Conservation (phyloP, 2,797 vertebrate species). For the Sebastes itinus region DNA sequence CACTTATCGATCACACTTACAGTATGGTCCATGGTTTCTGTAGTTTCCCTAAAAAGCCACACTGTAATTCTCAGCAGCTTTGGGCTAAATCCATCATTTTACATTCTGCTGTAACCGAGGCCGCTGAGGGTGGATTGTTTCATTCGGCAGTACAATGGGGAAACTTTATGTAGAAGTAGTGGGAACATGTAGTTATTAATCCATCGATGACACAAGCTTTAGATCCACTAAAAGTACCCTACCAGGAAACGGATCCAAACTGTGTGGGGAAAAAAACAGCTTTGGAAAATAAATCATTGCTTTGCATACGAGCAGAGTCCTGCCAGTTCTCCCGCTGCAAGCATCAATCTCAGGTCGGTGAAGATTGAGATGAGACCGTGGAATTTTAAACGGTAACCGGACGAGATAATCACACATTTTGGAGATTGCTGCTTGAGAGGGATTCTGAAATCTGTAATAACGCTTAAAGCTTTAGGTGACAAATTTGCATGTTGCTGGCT, state of each 20-base stretch:
- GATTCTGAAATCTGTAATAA: conserved; percentile 13
- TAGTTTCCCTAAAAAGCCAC: conserved; percentile 6
- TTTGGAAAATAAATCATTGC: conserved; percentile 8
- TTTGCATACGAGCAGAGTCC: not conserved
- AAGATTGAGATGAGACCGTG: conserved; percentile 4
- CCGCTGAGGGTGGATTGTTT: not conserved
- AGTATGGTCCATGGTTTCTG: not conserved
- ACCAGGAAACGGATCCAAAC: not conserved
- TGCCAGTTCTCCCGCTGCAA: conserved; percentile 5
- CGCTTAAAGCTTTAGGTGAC: not conserved
- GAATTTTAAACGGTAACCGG: conserved; percentile 43
- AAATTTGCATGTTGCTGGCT: conserved; percentile 19
- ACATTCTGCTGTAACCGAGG: not conserved
- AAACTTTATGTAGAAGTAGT: not conserved
- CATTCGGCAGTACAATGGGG: not conserved
- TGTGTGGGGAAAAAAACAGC: not conserved
- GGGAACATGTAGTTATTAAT: not conserved
- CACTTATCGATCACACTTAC: not conserved
- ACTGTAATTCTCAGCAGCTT: not conserved
- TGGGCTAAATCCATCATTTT: conserved; percentile 21
- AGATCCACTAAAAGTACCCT: not conserved
- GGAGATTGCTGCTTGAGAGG: conserved; percentile 10
- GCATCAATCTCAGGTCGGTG: conserved; percentile 14
- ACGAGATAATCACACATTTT: conserved; percentile 33
- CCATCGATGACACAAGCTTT: not conserved